Base-by-base conservation (phyloP, 2,888 invertebrate species). In the Dendrolimus pini region DNA sequence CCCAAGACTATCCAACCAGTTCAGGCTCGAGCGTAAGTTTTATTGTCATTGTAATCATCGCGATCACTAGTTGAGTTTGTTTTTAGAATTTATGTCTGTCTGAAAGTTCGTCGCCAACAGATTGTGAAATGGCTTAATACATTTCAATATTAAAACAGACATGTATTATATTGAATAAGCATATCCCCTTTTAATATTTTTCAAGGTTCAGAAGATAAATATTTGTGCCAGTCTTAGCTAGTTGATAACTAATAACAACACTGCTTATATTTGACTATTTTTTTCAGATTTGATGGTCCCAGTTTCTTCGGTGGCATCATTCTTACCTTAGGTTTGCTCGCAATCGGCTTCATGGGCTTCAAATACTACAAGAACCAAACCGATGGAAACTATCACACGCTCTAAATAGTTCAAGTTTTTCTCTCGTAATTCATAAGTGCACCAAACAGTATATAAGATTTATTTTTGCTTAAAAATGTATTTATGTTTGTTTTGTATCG, bases 301-400 rank as follows among this genome's bases (percentile, higher is more conserved):
- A 96, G 95, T 70, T 96, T 96, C 80, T 92, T 96, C 63, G 97
- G 97, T 42, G 98, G 98, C 54, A 97, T 97, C 61, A 94, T 97
- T 41, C 87, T 97, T 60, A 94, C 96, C 9, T 84, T 94, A 30
- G 96, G 96, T 47, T 82, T 97, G 18, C 92, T 96, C 58, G 96
- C 95, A 9, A 94, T 98, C 60, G 94, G 94, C 2, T 94, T 95
- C 83, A 94, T 97, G 72, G 95, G 95, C 52, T 95, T 95, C 90
- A 97, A 96, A 80, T 96, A 97, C 83, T 97, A 97, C 91, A 96
- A 95, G 82, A 94, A 96, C 62, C 94, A 95, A 75, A 95, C 95
- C 60, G 97, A 96, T 81, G 93, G 94, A 68, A 96, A 96, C 85
- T 98, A 97, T 84, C 96, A 96, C 76, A 97, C 96, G 62, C 94